Evolutionary conservation across 1,140 invertebrate species (phyloP).

Genomic region (Vollenhovia emeryi): DNA sequence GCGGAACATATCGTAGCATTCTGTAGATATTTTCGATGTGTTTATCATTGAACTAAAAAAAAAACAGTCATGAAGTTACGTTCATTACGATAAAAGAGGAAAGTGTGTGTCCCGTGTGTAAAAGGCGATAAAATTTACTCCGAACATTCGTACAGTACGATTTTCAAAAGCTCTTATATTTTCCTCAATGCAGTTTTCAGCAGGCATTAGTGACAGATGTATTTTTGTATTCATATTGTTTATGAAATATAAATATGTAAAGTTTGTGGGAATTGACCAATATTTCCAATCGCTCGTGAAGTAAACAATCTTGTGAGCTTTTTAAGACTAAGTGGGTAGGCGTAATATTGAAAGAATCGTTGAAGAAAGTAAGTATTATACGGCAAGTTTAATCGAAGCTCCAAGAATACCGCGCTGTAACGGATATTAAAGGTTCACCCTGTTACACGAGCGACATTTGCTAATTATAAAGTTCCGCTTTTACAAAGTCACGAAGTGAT

Average conservation of each 20-base stretch:
- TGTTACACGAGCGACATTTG: slow-evolving; percentile 46
- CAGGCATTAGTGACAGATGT: background rate
- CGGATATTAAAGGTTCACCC: slow-evolving; percentile 46
- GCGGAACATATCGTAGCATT: background rate
- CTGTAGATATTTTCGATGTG: background rate
- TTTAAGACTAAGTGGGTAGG: background rate
- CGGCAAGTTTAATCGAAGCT: slow-evolving; percentile 8
- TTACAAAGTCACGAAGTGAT: slow-evolving; percentile 36
- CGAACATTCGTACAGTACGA: background rate
- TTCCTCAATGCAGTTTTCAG: background rate
- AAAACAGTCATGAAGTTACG: background rate
- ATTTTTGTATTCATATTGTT: background rate
- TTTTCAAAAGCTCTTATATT: background rate
- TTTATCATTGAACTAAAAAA: background rate
- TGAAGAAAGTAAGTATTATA: slow-evolving; percentile 8
- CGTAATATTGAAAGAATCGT: slow-evolving; percentile 27
- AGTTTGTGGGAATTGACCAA: background rate
- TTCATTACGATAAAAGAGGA: background rate
- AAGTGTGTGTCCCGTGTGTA: background rate
- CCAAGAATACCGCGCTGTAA: slow-evolving; percentile 16
- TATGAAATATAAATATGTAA: background rate
- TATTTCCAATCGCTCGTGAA: background rate
- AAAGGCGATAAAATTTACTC: background rate
- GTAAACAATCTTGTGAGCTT: background rate
- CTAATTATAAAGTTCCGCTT: slow-evolving; percentile 61